Percentiles rank a stretch among this genome's conserved stretches.
These are phyloP conservation scores for Anticlea derivata DNA, from an alignment of 2,888 invertebrate genomes.

Conservation along the genomic window DNA sequence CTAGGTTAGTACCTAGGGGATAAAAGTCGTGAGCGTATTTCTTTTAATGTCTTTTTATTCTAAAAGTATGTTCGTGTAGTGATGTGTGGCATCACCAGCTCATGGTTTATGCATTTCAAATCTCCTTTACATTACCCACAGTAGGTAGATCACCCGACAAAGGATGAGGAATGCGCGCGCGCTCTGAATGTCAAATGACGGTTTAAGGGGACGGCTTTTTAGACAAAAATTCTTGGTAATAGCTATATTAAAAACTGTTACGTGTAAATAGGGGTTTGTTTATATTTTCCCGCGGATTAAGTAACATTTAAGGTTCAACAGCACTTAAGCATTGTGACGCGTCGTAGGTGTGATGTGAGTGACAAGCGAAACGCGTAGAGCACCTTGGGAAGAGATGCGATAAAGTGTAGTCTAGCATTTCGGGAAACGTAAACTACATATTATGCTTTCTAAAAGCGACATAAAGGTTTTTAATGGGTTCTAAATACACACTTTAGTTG, in stretches of 20 bases:
- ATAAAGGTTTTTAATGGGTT: no score
- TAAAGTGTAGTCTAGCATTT: no score
- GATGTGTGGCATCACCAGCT: slow-evolving; percentile 19
- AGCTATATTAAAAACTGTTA: slow-evolving; percentile 33
- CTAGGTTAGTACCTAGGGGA: no score
- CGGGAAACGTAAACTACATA: no score
- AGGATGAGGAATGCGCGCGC: slow-evolving; percentile 54
- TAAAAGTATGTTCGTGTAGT: neutral
- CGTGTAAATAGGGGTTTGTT: slow-evolving; percentile 4
- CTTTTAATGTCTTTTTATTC: no score
- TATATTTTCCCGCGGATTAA: slow-evolving; percentile 4
- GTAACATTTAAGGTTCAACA: neutral
- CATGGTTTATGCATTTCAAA: slow-evolving; percentile 31
- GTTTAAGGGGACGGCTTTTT: slow-evolving; percentile 42
- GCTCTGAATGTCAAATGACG: slow-evolving; percentile 58
- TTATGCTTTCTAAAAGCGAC: no score
- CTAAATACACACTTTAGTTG: no score
- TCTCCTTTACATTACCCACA: slow-evolving; percentile 14
- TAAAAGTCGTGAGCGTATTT: no score
- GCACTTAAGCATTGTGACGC: no score
- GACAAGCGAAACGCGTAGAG: no score
- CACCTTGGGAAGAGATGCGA: no score
- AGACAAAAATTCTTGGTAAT: slow-evolving; percentile 36
- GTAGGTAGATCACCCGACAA: slow-evolving; percentile 33
- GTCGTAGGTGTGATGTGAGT: no score